Evolutionary conservation across 92 coral and sea anemone genomes (phyloP).

Genomic region (Epizoanthus ramosus): DNA sequence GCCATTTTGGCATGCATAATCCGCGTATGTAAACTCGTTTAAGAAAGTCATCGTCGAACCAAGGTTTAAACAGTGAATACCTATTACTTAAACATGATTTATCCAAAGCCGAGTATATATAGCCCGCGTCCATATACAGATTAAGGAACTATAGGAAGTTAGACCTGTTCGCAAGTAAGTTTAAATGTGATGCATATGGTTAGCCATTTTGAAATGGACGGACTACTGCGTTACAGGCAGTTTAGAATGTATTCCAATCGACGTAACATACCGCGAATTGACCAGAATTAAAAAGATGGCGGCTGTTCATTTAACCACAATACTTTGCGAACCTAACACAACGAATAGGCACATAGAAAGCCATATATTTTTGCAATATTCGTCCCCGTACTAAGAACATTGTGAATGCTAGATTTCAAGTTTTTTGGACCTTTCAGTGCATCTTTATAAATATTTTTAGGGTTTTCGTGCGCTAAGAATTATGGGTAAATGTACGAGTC

Average conservation of each 20-base stretch:
- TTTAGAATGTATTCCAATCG: conserved; percentile 33
- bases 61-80: background rate
- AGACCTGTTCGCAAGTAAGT: conserved; percentile 42
- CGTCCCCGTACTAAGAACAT: no score
- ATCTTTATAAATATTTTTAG: no score
- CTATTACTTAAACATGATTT: background rate
- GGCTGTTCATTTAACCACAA: no score
- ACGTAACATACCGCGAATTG: background rate
- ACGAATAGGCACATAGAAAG: no score
- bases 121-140: conserved; percentile 33
- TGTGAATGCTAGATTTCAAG: no score
- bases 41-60: background rate
- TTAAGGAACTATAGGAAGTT: conserved; percentile 43
- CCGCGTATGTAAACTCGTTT: background rate
- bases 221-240: conserved; percentile 37
- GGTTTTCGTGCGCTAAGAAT: no score
- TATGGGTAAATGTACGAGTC: no score
- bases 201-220: conserved; percentile 44
- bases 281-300: no score
- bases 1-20: no score
- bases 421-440: no score
- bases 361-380: no score
- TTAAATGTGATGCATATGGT: conserved; percentile 34
- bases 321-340: no score
- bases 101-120: conserved; percentile 14